Percentiles rank a stretch among this genome's conserved stretches.
These are phyloP conservation scores for Leptogaster cylindrica DNA, from an alignment of 2,888 invertebrate genomes.

Conservation along the genomic window DNA sequence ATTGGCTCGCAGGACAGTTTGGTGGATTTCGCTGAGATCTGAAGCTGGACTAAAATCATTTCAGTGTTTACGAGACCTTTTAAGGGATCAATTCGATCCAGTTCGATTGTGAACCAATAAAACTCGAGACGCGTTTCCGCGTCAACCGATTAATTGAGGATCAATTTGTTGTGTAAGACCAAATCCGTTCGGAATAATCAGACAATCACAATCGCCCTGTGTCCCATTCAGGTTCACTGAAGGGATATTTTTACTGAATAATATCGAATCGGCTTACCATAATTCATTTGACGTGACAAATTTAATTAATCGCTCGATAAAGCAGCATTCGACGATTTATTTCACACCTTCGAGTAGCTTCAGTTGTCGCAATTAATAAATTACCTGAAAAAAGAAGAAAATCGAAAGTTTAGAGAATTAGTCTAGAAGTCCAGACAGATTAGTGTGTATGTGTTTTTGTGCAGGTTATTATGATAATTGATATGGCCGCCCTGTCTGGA, in stretches of 20 bases:
- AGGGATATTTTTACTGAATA: no score
- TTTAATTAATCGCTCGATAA: conserved; percentile 25
- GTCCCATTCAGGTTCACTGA: no score
- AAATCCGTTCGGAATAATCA: no score
- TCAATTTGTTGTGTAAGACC: neutral
- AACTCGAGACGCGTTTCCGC: conserved; percentile 15
- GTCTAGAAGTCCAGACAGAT: conserved; percentile 6
- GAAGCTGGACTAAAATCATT: conserved; percentile 23
- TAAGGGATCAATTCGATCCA: neutral
- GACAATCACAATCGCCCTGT: no score
- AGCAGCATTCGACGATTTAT: conserved; percentile 13
- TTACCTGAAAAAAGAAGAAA: conserved; percentile 33
- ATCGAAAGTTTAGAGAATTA: conserved; percentile 2
- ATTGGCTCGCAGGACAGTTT: neutral
- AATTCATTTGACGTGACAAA: conserved; percentile 31
- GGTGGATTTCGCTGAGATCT: neutral
- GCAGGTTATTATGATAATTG: no score
- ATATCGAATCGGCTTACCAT: conserved; percentile 37
- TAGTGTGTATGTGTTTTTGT: conserved; percentile 14
- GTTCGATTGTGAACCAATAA: neutral
- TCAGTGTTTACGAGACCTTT: conserved; percentile 18
- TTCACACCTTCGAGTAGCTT: no score
- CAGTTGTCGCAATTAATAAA: conserved; percentile 6
- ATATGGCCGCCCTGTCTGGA: conserved; percentile 1
- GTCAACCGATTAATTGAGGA: neutral